A percentile compares a stretch with the other conserved stretches of the same genome.
These are phyloP conservation scores for Mohoua ochrocephala DNA, from an alignment of 2,113 vertebrate species.

Conservation along the genomic window DNA sequence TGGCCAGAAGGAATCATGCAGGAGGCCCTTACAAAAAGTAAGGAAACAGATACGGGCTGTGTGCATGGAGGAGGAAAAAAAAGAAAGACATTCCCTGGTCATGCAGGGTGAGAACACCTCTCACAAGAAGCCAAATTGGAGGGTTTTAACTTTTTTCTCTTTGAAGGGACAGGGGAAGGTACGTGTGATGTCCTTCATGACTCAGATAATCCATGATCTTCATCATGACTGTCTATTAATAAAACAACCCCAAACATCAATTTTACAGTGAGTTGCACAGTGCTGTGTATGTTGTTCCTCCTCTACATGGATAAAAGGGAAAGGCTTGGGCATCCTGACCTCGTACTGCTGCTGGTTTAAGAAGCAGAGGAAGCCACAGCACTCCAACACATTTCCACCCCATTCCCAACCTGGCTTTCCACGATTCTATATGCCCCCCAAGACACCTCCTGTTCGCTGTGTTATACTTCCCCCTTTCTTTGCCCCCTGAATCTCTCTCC, in stretches of 20 bases:
- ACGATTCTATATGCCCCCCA: accelerated
- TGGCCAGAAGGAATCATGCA: background rate
- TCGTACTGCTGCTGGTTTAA: accelerated
- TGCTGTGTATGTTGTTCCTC: accelerated
- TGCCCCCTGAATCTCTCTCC: background rate
- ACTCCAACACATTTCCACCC: background rate
- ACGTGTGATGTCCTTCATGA: accelerated
- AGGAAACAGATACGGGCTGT: background rate
- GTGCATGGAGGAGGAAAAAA: accelerated
- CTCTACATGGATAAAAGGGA: background rate
- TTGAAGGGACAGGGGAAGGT: background rate
- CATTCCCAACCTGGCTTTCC: background rate
- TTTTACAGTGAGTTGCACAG: background rate
- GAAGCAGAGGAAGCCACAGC: background rate
- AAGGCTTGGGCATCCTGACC: background rate
- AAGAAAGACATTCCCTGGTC: background rate
- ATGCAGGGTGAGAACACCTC: background rate
- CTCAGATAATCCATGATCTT: background rate
- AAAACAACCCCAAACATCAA: background rate
- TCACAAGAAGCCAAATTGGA: background rate
- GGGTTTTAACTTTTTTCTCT: background rate
- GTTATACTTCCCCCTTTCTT: background rate
- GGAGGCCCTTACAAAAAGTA: background rate
- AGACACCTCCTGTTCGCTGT: accelerated
- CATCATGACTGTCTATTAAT: background rate